These are phyloP conservation scores for Tipula confusa DNA, from an alignment of 2,888 invertebrate genomes.

Conservation along the genomic window DNA sequence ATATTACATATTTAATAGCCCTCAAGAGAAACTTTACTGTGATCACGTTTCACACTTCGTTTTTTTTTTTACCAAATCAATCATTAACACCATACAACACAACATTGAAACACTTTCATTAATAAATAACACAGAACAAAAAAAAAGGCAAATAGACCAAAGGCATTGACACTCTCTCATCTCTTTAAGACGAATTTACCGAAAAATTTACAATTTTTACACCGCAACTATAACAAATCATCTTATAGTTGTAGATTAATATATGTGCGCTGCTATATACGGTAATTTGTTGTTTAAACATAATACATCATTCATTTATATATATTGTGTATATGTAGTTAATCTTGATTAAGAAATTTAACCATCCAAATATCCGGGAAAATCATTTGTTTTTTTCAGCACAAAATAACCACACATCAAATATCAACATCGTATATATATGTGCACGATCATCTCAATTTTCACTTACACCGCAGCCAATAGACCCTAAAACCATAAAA, in stretches of 20 bases:
- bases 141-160: neutral
- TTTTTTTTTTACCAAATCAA: neutral
- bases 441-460: neutral
- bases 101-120: neutral
- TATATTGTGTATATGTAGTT: neutral
- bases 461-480: neutral
- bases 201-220: neutral
- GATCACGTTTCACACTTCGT: neutral
- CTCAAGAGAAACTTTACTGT: neutral
- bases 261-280: neutral
- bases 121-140: neutral
- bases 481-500: neutral
- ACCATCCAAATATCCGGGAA: conserved; percentile 16
- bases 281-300: neutral
- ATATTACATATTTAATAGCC: neutral
- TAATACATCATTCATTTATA: neutral
- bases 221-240: neutral
- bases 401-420: neutral
- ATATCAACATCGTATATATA: neutral
- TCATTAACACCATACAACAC: neutral
- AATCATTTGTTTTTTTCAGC: neutral
- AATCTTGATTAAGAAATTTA: neutral
- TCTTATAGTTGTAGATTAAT: too few relatives aligned
- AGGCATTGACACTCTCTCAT: neutral
- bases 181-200: neutral